Percentiles rank a stretch among this genome's conserved stretches.
phyloP scores from a whole-genome alignment of 2,113 vertebrate genomes.

The Leiothrix lutea region DNA sequence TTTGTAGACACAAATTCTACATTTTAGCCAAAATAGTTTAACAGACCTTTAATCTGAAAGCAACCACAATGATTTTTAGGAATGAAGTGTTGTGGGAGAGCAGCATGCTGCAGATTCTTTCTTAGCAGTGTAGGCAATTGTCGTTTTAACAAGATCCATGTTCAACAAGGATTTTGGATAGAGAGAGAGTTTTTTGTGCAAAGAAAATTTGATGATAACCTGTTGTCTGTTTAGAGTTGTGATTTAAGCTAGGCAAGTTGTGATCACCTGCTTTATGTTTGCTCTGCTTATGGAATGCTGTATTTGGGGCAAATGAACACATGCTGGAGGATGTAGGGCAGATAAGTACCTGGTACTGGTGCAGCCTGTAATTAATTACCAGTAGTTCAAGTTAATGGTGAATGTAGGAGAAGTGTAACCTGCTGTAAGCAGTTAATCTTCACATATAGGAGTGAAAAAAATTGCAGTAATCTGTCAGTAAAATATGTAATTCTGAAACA shows the following conservation, averaged over 20 bases:
- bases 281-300: background rate
- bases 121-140: background rate
- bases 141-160: background rate
- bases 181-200: background rate
- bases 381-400: background rate
- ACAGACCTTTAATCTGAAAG: background rate
- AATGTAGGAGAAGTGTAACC: background rate
- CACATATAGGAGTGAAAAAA: background rate
- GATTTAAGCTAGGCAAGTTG: background rate
- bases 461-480: background rate
- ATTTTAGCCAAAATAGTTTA: background rate
- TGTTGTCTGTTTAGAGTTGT: background rate
- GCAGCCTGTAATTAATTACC: background rate
- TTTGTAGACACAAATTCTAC: background rate
- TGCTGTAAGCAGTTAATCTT: slow-evolving; percentile 5
- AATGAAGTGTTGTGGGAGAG: background rate
- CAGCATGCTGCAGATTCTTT: background rate
- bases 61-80: background rate
- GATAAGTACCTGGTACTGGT: background rate
- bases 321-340: background rate
- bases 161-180: background rate
- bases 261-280: accelerated
- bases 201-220: background rate
- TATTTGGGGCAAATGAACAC: background rate
- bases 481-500: background rate